Evolutionary conservation across 1,140 invertebrate genomes (phyloP).

Genomic region (Cyclargus thomasi): DNA sequence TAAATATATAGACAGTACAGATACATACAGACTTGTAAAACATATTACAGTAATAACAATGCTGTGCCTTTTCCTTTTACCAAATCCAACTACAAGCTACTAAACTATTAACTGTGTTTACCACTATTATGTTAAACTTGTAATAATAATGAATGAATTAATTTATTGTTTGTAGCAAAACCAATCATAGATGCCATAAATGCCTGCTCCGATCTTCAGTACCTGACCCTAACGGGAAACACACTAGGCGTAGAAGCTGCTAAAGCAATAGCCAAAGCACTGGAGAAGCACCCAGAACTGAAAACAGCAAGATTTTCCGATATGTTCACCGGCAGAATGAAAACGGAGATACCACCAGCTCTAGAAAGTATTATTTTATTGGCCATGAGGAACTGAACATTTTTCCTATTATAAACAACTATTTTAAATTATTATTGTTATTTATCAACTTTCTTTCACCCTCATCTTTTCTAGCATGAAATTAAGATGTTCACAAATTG

Average conservation of each 20-base stretch:
- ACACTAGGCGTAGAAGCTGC: slow-evolving; percentile 94
- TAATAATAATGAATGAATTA: too few relatives aligned
- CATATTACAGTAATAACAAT: too few relatives aligned
- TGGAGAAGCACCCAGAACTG: slow-evolving; percentile 85
- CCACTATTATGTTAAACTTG: too few relatives aligned
- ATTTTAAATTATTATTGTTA: too few relatives aligned
- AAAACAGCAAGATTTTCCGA: slow-evolving; percentile 95
- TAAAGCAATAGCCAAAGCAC: slow-evolving; percentile 85
- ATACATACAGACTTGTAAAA: too few relatives aligned
- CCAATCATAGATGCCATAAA: slow-evolving; percentile 80
- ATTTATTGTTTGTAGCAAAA: slow-evolving; percentile 73
- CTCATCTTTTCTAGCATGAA: too few relatives aligned
- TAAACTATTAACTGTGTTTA: too few relatives aligned
- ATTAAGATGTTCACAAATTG: too few relatives aligned
- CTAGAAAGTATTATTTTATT: slow-evolving; percentile 76
- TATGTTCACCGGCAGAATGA: slow-evolving; percentile 95
- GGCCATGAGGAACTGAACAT: not conserved
- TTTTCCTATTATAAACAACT: not conserved
- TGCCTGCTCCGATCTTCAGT: slow-evolving; percentile 78
- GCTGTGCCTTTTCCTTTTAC: too few relatives aligned
- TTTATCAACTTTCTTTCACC: too few relatives aligned
- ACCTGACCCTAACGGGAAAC: slow-evolving; percentile 92
- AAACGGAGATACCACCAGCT: slow-evolving; percentile 95
- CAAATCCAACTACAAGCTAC: too few relatives aligned
- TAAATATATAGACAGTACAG: too few relatives aligned